Base-by-base conservation (phyloP, 2,113 vertebrate species). In the Micromys minutus region DNA sequence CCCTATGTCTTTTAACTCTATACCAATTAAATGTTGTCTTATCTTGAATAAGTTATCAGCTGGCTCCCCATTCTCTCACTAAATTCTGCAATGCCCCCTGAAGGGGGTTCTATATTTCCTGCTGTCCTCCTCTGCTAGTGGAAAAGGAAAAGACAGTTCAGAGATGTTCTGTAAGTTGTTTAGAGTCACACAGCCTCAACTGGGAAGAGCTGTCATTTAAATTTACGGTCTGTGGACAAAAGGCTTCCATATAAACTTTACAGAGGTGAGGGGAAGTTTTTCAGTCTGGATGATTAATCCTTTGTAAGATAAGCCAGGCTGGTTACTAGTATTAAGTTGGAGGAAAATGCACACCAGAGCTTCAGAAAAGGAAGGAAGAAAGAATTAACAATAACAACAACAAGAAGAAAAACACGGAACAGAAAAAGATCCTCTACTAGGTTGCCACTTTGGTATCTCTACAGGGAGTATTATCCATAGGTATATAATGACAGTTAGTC, bases 41-140 rank as follows among this genome's bases (percentile, higher is more conserved):
- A 22, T 8, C 39, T 87, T 61, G 24, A 61, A 1, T 26, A 39
- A 90, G 76, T 67, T 74, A 55, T 36, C 17, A 55, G 31, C 9
- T 6, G 55, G 9, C 47, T 71, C 36, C 8, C 19, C 5, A 1
- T 52, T 22, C 47, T 71, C 0, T 63, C 67, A 4, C 0, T 16
- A 15, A 84, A 8, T 42, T 52, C 69, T n/a, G 34, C 45, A n/a
- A 3, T 50, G 69, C 42, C 34, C 13, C 11, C 65, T 42, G 5
- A 26, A 79, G 75, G 11, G 1, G 5, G 1, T 50, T 63, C 50
- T 74, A 45, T 2, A 79, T n/a, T 24, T 75, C 31, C 34, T 11
- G 0, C n/a, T 8, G 0, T 15, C 52, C 11, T 55, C n/a, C 13
- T 11, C 9, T 19, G 57, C 52, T 55, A 45, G 3, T 2, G 65